Base-by-base conservation (phyloP, 2,888 invertebrate genomes). In the Esperia sulphurella region DNA sequence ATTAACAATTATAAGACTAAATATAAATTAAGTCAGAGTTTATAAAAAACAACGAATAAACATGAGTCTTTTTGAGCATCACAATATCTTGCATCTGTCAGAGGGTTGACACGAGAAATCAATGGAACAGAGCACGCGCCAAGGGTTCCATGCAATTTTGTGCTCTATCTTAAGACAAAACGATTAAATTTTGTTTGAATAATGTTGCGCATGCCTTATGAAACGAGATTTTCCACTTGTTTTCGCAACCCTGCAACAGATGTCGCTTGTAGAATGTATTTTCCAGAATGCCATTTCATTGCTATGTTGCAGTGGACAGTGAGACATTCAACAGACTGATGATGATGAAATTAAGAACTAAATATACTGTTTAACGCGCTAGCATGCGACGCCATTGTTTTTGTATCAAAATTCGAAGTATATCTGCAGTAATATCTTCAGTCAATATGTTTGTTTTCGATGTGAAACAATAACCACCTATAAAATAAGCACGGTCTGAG, bases 71-170 rank as follows among this genome's bases (percentile, higher is more conserved):
- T 37, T 37, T 37, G 37, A 37, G 9, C 9, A 10, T 37, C n/a
- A 42, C 12, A 42, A 13, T 48, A 41, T 55, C 45, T 55, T 52
- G 44, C 62, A 57, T 58, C 71, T 75, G 76, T 77, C 78, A 79
- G 55, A 59, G 57, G 52, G 57, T 21, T 73, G 76, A 71, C 74
- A 75, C 55, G 54, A 68, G 63, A 76, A 83, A 86, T 87, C 86
- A 69, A 85, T 86, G 65, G 60, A 57, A 76, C 57, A 58, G 76
- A 87, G 87, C 87, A 84, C 38, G 87, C 85, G 87, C 74, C 54
- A 55, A 54, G 1, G 3, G 4, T 1, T 21, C 5, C 55, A 53
- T n/a, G 1, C 41, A 0, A 69, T 57, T 50, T 51, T 0, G 8
- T 48, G 55, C 49, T 60, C 74, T 21, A 21, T 21, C 21, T 2